Evolutionary conservation across 2,888 invertebrate species (phyloP).

Genomic region (Noctua janthe): DNA sequence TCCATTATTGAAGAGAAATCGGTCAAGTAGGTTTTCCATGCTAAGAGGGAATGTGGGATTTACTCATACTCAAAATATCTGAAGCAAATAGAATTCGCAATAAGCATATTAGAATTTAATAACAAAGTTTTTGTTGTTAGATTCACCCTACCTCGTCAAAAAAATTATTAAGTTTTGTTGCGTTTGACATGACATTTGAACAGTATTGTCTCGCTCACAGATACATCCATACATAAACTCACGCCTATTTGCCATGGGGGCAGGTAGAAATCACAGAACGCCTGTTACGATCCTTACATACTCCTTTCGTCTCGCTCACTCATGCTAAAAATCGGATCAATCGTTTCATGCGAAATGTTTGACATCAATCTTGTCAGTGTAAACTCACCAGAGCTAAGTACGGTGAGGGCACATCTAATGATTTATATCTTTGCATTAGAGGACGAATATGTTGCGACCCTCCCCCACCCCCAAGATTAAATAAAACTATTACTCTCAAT

Average conservation of each 20-base stretch:
- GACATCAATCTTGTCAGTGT: too few species aligned
- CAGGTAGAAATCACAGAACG: too few species aligned
- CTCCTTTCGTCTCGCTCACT: not conserved
- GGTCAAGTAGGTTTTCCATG: conserved; percentile 36
- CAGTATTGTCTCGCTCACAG: not conserved
- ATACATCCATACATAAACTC: not conserved
- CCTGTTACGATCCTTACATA: not conserved
- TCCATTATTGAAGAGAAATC: conserved; percentile 42
- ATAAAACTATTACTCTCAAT: too few species aligned
- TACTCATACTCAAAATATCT: not conserved
- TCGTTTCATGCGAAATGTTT: not conserved
- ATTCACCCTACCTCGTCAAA: too few species aligned
- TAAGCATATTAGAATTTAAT: too few species aligned
- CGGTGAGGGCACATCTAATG: too few species aligned
- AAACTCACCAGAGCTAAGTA: too few species aligned
- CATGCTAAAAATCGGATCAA: not conserved
- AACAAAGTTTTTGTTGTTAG: not conserved
- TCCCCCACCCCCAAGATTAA: too few species aligned
- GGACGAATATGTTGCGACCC: too few species aligned
- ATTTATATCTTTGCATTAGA: too few species aligned
- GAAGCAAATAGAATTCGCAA: not conserved
- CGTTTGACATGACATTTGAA: not conserved
- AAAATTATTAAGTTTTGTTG: too few species aligned
- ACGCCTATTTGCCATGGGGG: not conserved
- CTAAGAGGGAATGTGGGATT: not conserved